A percentile compares a stretch with the other conserved stretches of the same genome.
Conservation (phyloP, 2,113 vertebrate genomes). For the Malurus melanocephalus region DNA sequence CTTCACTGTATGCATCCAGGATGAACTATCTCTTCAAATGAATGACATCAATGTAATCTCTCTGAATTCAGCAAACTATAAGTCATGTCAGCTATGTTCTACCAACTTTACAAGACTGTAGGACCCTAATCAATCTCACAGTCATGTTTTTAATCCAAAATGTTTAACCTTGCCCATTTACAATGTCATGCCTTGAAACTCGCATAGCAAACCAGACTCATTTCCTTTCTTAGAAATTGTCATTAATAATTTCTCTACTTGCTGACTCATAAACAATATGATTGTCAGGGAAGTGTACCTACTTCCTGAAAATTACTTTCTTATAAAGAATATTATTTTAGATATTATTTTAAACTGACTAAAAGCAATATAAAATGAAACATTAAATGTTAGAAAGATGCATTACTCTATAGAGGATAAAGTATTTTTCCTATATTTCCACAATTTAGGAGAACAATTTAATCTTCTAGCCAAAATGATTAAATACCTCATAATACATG, state of each 20-base stretch:
- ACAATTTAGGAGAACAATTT: constrained; percentile 20
- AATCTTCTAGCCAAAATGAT: constrained; percentile 2
- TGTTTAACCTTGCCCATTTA: constrained; percentile 74
- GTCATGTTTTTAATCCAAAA: constrained; percentile 76
- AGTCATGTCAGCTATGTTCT: constrained; percentile 68
- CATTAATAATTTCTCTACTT: constrained; percentile 69
- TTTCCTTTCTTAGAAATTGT: constrained; percentile 68
- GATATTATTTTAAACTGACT: background rate
- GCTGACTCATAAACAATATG: constrained; percentile 67
- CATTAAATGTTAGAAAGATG: background rate
- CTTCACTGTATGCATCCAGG: constrained; percentile 63
- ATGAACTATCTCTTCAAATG: constrained; percentile 69
- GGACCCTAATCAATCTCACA: constrained; percentile 72
- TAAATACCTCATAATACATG: background rate
- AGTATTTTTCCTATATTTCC: background rate
- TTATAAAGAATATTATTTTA: constrained; percentile 32
- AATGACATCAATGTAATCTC: constrained; percentile 66
- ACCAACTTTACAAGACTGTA: constrained; percentile 71
- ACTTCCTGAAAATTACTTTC: constrained; percentile 50
- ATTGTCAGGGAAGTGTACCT: constrained; percentile 30
- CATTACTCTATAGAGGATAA: background rate
- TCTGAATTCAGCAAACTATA: constrained; percentile 71
- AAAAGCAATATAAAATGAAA: constrained; percentile 30
- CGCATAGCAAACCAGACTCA: constrained; percentile 54
- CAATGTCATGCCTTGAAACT: constrained; percentile 64